Evolutionary conservation across 1,140 invertebrate genomes (phyloP), one percentile per base, ranked within the genome.

Genomic region (Lepidostoma basale): DNA sequence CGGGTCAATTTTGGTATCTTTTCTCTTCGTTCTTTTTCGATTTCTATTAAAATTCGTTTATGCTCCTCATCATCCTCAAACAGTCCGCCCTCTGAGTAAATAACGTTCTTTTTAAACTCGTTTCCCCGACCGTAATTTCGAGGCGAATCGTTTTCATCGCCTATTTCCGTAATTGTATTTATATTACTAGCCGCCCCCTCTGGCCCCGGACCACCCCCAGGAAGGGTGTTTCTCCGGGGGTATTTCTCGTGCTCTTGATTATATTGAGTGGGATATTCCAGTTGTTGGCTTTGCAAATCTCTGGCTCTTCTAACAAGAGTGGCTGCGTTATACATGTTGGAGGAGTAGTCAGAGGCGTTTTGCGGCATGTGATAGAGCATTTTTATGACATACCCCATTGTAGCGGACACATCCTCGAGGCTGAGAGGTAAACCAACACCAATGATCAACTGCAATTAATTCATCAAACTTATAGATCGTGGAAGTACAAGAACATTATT

Each of bases 371-470:
- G 75, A 77, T 87, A 89, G 44, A 86, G 78, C 26, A 86, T 81
- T 79, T 89, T 90, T 1, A 88, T 79, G 33, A 89, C 88, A 2
- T 83, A 81, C 2, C 88, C 88, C 10, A 89, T 81, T 5, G 88
- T 88, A 0, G 89, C 82, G 54, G 84, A 85, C 52, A 85, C 83
- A 58, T 84, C 81, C 64, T 88, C 84, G 26, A 89, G 74, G 75
- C 88, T 86, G 8, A 89, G 77, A 2, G 88, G 88, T 25, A 89
- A 83, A 70, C 88, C 88, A 40, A 89, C 74, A 65, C 88, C 88
- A 30, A 88, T 83, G 76, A 89, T 89, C 39, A 88, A 77, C 87
- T 89, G n/a, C n/a, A n/a, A n/a, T n/a, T n/a, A n/a, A n/a, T n/a
- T n/a, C n/a, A n/a, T n/a, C n/a, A n/a, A n/a, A n/a, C n/a, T n/a